Evolutionary conservation across 1,140 invertebrate genomes (phyloP).

Genomic region (Planococcus citri): DNA sequence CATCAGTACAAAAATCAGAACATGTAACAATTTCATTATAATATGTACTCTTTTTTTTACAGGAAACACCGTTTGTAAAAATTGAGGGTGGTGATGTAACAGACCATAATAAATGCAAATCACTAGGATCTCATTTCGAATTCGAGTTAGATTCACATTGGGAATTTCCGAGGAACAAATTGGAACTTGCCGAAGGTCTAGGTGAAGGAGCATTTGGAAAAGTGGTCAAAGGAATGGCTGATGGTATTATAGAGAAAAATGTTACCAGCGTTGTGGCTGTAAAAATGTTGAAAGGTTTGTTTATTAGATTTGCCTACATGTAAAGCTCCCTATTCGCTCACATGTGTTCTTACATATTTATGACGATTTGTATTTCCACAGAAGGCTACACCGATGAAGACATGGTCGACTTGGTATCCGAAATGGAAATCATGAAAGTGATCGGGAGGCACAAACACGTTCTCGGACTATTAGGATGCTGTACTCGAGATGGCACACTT

Average conservation of each 20-base stretch:
- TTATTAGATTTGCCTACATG: no score
- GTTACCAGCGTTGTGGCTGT: slow-evolving; percentile 75
- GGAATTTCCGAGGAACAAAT: slow-evolving; percentile 72
- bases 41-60: no score
- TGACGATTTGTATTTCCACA: no score
- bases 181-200: slow-evolving; percentile 63
- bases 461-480: slow-evolving; percentile 91
- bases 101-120: no score
- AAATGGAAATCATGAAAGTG: slow-evolving; percentile 99
- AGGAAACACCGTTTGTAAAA: no score
- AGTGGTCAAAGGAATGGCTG: slow-evolving; percentile 73
- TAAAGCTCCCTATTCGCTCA: no score
- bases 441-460: slow-evolving; percentile 98
- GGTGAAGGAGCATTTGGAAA: slow-evolving; percentile 94
- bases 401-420: slow-evolving; percentile 89
- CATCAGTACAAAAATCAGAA: no score
- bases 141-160: slow-evolving; percentile 79
- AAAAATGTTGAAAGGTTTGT: slow-evolving; percentile 89
- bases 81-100: no score
- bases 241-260: slow-evolving; percentile 53
- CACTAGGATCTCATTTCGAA: no score
- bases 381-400: slow-evolving; percentile 92
- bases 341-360: no score
- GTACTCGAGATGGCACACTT: slow-evolving; percentile 85
- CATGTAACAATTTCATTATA: no score